Base-by-base conservation (phyloP, 2,888 invertebrate species). In the Danaus chrysippus region DNA sequence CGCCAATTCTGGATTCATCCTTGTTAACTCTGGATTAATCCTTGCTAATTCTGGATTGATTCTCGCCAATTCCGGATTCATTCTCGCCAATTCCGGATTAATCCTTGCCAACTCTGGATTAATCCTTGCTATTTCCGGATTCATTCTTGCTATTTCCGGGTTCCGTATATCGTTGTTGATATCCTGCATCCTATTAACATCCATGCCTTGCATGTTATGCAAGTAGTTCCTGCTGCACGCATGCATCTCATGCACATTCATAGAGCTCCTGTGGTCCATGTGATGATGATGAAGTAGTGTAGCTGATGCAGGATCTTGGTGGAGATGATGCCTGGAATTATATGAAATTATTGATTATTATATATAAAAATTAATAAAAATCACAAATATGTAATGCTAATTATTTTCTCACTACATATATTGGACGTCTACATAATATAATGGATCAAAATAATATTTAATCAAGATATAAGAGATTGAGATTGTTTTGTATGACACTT, bases 221-320 rank as follows among this genome's bases (percentile, higher is more conserved):
- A 70, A 72, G 68, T 71, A 83, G 74, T 79, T 83, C 19, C 87
- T 68, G 1, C 74, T 43, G 70, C 87, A 87, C 0, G 84, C 79
- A 66, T 87, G 83, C 46, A 76, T 63, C 73, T 84, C 84, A 10
- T 79, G 42, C 49, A 64, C 68, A 57, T 76, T 76, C 58, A 73
- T 71, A 0, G 79, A 77, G 70, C 66, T 81, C 0, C 83, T 72
- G 66, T 85, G 87, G 56, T 88, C 88, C 8, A 89, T 84, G 72
- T 89, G 87, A 70, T 86, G 86, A 64, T 87, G 89, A 34, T 87
- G 87, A 10, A 87, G 88, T 0, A 91, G 73, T 0, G 92, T 91
- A 0, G 89, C 83, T 0, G 92, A 78, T 0, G 91, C 86, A 5
- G 91, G 90, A 65, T 91, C 91, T 66, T 83, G 87, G 54, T 86